Evolutionary conservation across 2,113 vertebrate genomes (phyloP).

Genomic region (Philantomba maxwellii): DNA sequence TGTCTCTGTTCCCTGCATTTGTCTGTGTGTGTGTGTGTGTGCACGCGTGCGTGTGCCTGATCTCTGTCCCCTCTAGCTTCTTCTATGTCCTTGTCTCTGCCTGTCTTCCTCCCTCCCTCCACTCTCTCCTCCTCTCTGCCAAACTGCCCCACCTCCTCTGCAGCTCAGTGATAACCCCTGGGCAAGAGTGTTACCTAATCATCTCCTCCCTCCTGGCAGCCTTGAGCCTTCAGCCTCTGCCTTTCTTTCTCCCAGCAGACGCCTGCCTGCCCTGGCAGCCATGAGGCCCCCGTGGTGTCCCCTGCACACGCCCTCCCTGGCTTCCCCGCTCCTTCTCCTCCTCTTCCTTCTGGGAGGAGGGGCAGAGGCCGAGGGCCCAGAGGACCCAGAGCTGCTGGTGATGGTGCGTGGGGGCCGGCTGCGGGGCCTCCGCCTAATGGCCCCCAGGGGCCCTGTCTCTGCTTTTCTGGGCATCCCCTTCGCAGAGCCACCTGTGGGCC

Average conservation of each 20-base stretch:
- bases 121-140: not conserved
- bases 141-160: slow-evolving; percentile 61
- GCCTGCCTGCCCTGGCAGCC: slow-evolving; percentile 34
- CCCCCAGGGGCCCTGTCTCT: slow-evolving; percentile 78
- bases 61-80: not conserved
- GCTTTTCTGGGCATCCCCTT: slow-evolving; percentile 92
- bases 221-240: slow-evolving; percentile 16
- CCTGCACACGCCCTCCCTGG: slow-evolving; percentile 23
- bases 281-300: slow-evolving; percentile 47
- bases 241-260: slow-evolving; percentile 59
- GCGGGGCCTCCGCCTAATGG: slow-evolving; percentile 78
- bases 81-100: slow-evolving; percentile 36
- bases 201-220: not conserved
- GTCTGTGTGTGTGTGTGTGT: not conserved
- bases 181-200: slow-evolving; percentile 40
- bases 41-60: not conserved
- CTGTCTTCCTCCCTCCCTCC: not conserved
- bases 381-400: slow-evolving; percentile 81
- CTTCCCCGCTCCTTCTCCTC: slow-evolving; percentile 45
- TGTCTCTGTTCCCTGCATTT: not conserved
- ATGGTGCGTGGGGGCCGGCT: slow-evolving; percentile 80
- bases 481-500: slow-evolving; percentile 86
- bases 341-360: slow-evolving; percentile 43
- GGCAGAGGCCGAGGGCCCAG: slow-evolving; percentile 16
- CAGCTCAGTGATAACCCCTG: slow-evolving; percentile 46